Evolutionary conservation across 2,888 invertebrate species (phyloP).

Genomic region (Mystacides longicornis): DNA sequence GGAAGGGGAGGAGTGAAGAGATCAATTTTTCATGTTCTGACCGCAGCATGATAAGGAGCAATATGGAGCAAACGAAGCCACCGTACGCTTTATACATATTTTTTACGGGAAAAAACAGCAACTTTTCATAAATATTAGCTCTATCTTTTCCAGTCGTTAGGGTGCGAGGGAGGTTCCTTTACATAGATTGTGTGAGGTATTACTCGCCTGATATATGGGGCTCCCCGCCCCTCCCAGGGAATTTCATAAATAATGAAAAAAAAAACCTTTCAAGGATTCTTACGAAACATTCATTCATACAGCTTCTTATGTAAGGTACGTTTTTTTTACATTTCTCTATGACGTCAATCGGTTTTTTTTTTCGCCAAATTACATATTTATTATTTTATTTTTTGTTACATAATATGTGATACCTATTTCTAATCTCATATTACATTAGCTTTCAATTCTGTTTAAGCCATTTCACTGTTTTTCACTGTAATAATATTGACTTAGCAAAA

Average conservation of each 20-base stretch:
- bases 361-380: too few relatives aligned
- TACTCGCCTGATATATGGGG: slow-evolving; percentile 21
- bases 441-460: too few relatives aligned
- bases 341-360: too few relatives aligned
- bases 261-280: not conserved
- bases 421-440: too few relatives aligned
- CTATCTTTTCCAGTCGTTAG: slow-evolving; percentile 19
- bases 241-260: not conserved
- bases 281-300: too few relatives aligned
- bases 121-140: slow-evolving; percentile 25
- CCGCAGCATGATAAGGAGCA: slow-evolving; percentile 26
- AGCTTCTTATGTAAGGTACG: too few relatives aligned
- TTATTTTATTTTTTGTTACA: too few relatives aligned
- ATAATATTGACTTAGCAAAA: too few relatives aligned
- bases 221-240: not conserved
- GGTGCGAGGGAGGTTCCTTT: slow-evolving; percentile 9
- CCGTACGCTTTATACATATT: slow-evolving; percentile 25
- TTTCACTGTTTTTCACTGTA: too few relatives aligned
- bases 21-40: slow-evolving; percentile 25
- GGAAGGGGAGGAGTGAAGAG: not conserved
- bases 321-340: too few relatives aligned
- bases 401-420: too few relatives aligned
- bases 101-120: slow-evolving; percentile 20
- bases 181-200: slow-evolving; percentile 5
- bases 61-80: slow-evolving; percentile 24